Base-by-base conservation (phyloP, 2,113 vertebrate genomes). In the Grantiella picta region DNA sequence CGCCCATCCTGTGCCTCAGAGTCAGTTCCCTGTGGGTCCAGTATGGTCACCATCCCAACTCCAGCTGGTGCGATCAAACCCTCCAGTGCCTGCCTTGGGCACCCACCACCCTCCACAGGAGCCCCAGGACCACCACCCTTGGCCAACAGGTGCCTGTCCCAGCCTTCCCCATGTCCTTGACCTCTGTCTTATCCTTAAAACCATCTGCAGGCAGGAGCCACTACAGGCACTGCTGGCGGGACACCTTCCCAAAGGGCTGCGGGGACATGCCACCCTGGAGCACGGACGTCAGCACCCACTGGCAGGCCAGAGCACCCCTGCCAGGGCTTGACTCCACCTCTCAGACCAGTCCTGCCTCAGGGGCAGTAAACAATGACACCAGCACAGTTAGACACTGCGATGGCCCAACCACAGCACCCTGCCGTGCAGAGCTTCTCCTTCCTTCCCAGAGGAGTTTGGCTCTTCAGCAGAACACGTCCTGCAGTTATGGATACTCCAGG, bases 101-200 rank as follows among this genome's bases (percentile, higher is more conserved):
- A 49, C 52, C 54, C 27, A 24, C 7, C 33, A 5, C 29, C 18
- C 16, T 56, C n/a, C 3, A 1, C n/a, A 27, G 49, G 4, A 73
- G 4, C 10, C 19, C 12, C 3, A 3, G 31, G 25, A 9, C 11
- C 10, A 3, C 27, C 50, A 11, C 7, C 10, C 40, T 47, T 61
- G 54, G 36, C 40, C 50, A 60, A 9, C 2, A 2, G 1, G 0
- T 20, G 36, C n/a, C 49, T 0, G 0, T 20, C 28, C 12, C 64
- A 23, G 59, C 50, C 27, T n/a, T 56, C 12, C 12, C 44, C 64
- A 11, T 1, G 1, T 24, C 36, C 36, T 75, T 4, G 6, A 7
- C 5, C 64, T 50, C 36, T 6, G 5, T 15, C 4, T 50, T 20
- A 38, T 1, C 44, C 31, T 24, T 49, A 35, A 45, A 60, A 16